Conservation (phyloP, 2,113 vertebrate species). For the Megalops atlanticus region DNA sequence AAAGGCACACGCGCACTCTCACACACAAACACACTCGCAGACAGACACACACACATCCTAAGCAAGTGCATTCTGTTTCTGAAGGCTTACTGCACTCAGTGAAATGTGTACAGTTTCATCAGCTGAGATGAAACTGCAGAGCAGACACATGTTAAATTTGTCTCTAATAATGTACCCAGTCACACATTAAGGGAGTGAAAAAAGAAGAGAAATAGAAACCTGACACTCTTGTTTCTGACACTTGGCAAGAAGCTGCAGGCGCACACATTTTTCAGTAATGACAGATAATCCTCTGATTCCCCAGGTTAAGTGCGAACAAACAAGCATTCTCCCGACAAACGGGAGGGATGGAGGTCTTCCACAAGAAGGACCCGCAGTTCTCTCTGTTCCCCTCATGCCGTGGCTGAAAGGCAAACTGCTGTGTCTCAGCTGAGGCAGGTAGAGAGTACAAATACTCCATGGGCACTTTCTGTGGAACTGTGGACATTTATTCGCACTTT, state of each 20-base stretch:
- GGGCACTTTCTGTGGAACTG: too few relatives aligned
- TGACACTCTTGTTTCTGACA: background rate
- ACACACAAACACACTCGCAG: background rate
- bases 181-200: background rate
- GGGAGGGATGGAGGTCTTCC: background rate
- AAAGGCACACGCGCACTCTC: background rate
- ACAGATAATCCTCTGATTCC: background rate
- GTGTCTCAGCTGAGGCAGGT: background rate
- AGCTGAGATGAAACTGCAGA: background rate
- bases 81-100: too few relatives aligned
- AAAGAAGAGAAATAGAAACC: background rate
- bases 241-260: background rate
- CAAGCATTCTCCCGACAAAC: background rate
- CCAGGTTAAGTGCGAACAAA: background rate
- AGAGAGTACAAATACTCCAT: background rate
- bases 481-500: too few relatives aligned
- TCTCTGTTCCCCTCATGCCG: too few relatives aligned
- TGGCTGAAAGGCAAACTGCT: too few relatives aligned
- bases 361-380: too few relatives aligned
- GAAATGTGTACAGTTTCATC: constrained; percentile 9
- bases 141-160: background rate
- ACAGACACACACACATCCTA: background rate
- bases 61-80: background rate
- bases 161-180: background rate
- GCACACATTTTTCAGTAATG: constrained; percentile 10